Base-by-base conservation (phyloP, 2,113 vertebrate genomes). In the Prolemur simus region DNA sequence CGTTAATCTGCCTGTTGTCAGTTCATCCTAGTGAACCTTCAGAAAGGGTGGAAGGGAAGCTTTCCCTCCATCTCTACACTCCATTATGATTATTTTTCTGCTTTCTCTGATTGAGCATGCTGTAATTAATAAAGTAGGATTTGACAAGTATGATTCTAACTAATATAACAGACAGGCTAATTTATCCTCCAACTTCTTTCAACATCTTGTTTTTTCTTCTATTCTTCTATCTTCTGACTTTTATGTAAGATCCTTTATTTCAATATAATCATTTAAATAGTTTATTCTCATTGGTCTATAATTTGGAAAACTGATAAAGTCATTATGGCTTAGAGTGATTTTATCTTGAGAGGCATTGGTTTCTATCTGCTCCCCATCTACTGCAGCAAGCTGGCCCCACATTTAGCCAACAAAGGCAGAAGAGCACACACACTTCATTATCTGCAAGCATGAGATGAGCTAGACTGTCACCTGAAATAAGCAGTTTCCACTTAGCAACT, bases 251-350 rank as follows among this genome's bases (percentile, higher is more conserved):
- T 91, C 39, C 37, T 89, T 91, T 86, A 54, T 87, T 78, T 74
- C 37, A 76, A 86, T 68, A 86, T 47, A 89, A 81, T 71, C 76
- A 14, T 89, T 95, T 86, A 85, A 87, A 52, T 74, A 27, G 69
- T 91, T 93, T 91, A 83, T 63, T 89, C 52, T 89, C 54, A 73
- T 77, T 95, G 87, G 66, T 63, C 56, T 94, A 27, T 96, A 76
- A 89, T 77, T 94, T 87, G 23, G 74, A 84, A 93, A 93, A 71
- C 69, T 45, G 49, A 91, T 82, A 69, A 77, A 86, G 58, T 91
- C 49, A 39, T 71, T 91, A 84, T 89, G 34, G 8, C 52, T 93
- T 39, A 68, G 13, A 89, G 29, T 82, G 47, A 90, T 86, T 94
- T 42, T 45, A 27, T 25, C 60, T 78, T 58, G 39, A 74, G 18